Evolutionary conservation across 30 jellyfish, hydroid and myxozoan species (phyloP).

Genomic region (Calvadosia cruxmelitensis): DNA sequence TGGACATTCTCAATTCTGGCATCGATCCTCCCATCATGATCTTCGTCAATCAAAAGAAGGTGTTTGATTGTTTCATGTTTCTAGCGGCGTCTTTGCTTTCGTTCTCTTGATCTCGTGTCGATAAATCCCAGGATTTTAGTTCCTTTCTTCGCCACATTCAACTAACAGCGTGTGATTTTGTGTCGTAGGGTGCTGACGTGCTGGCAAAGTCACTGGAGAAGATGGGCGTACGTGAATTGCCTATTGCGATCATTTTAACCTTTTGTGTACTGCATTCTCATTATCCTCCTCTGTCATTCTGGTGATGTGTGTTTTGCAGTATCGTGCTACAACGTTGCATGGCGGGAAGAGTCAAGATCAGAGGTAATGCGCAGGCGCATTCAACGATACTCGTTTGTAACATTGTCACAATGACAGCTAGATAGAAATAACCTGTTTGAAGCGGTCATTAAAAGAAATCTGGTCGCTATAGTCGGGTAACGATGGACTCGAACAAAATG

Average conservation of each 20-base stretch:
- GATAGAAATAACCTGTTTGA: background rate
- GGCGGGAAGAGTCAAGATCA: constrained; percentile 99
- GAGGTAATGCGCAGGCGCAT: constrained; percentile 39
- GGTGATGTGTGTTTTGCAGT: constrained; percentile 48
- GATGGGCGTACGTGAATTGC: constrained; percentile 68
- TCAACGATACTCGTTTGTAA: background rate
- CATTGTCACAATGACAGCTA: background rate
- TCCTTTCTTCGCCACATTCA: background rate
- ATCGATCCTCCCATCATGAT: constrained; percentile 95
- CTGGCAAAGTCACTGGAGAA: constrained; percentile 91
- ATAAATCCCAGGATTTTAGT: too few species aligned
- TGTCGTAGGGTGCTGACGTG: constrained; percentile 99
- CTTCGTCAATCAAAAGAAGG: constrained; percentile 96
- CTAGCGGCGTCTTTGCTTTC: background rate
- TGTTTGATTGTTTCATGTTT: constrained; percentile 3
- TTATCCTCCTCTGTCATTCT: background rate
- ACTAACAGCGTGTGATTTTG: background rate
- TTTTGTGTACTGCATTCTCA: background rate
- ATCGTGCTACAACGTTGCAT: constrained; percentile 85
- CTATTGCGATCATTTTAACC: background rate
- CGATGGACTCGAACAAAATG: too few species aligned
- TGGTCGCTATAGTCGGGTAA: too few species aligned
- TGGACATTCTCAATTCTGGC: constrained; percentile 53
- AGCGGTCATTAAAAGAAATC: too few species aligned
- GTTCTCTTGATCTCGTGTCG: too few species aligned